Conservation (phyloP, 2,888 invertebrate genomes). For the Hipparchia sbordonii region DNA sequence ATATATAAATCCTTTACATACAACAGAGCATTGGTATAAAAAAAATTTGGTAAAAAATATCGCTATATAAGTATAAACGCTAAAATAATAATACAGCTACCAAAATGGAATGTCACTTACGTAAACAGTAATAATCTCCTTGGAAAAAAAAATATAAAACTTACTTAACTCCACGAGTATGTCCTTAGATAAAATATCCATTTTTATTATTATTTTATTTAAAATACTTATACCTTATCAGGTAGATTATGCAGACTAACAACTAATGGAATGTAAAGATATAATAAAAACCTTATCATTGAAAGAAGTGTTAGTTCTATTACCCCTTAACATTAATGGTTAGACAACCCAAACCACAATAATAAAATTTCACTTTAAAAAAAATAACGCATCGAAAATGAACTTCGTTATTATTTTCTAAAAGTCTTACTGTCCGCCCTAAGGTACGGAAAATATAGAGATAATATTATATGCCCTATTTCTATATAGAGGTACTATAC, state of each 20-base stretch:
- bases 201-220: constrained; percentile 41
- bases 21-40: constrained; percentile 79
- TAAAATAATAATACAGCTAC: constrained; percentile 72
- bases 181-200: constrained; percentile 48
- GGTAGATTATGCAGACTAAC: constrained; percentile 68
- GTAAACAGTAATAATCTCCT: constrained; percentile 68
- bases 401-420: constrained; percentile 14
- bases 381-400: constrained; percentile 28
- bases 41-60: constrained; percentile 76
- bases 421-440: constrained; percentile 22
- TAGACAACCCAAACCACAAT: constrained; percentile 75
- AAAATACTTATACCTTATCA: constrained; percentile 47
- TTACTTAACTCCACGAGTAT: constrained; percentile 47
- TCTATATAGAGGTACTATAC: constrained; percentile 38
- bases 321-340: constrained; percentile 74
- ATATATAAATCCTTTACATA: constrained; percentile 49
- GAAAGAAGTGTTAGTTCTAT: constrained; percentile 66
- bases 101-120: constrained; percentile 64
- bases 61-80: constrained; percentile 67
- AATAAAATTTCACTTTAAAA: constrained; percentile 54
- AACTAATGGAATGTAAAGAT: constrained; percentile 72
- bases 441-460: constrained; percentile 9
- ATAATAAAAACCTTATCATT: constrained; percentile 53
- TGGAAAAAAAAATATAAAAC: constrained; percentile 47
- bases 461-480: constrained; percentile 4